A percentile compares a stretch with the other conserved stretches of the same genome.
phyloP scores from a whole-genome alignment of 2,888 invertebrate genomes.

The Creontiades dilutus region DNA sequence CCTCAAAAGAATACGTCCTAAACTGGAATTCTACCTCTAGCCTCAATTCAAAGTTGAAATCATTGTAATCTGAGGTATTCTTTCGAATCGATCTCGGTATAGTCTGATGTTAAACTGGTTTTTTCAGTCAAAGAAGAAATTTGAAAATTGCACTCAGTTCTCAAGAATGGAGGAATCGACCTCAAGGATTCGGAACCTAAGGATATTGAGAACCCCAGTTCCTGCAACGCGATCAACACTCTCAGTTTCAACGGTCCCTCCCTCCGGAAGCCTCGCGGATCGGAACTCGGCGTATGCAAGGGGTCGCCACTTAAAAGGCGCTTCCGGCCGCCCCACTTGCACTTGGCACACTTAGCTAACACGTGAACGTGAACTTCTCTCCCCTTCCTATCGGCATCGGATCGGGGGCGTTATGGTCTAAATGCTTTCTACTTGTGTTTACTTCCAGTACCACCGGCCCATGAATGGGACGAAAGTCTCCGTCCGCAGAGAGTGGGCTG shows the following conservation, averaged over 20 bases:
- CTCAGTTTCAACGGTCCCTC: not conserved
- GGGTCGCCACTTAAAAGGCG: not conserved
- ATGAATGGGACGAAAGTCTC: slow-evolving; percentile 23
- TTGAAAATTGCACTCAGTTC: no score
- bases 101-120: no score
- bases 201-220: no score
- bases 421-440: slow-evolving; percentile 38
- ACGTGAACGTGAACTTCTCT: not conserved
- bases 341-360: slow-evolving; percentile 45
- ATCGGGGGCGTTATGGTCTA: slow-evolving; percentile 50
- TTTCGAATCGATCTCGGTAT: no score
- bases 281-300: slow-evolving; percentile 10
- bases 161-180: no score
- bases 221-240: not conserved
- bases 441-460: slow-evolving; percentile 28
- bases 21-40: no score
- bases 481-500: not conserved
- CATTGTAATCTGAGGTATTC: no score
- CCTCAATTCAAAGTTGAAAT: no score
- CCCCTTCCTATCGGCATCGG: slow-evolving; percentile 20
- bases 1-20: no score
- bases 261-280: not conserved
- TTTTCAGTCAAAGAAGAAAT: no score
- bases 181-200: no score
- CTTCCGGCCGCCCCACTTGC: slow-evolving; percentile 50